Evolutionary conservation across 1,140 invertebrate genomes (phyloP), one percentile per base, ranked within the genome.

Genomic region (Fopius arisanus): DNA sequence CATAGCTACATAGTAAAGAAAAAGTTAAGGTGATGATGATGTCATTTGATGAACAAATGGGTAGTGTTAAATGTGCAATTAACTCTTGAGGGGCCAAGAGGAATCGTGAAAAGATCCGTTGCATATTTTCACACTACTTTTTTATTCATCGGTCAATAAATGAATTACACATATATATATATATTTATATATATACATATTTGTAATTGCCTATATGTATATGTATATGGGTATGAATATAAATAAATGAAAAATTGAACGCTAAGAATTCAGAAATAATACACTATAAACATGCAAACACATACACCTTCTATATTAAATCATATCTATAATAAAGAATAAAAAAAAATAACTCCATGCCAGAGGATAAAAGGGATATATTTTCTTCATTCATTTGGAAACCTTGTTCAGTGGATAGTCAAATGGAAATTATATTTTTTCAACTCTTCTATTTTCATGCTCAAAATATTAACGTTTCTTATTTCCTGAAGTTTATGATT

Each of bases 301-400:
- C 28, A 63, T 29, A 63, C n/a, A 63, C 26, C 76, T 77, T 79
- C 72, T 81, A 81, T 81, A 70, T 80, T 79, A 78, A 80, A 82
- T 78, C 79, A 81, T 82, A 80, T 81, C 78, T 81, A 81, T 78
- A 73, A 74, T 70, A 59, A 71, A 71, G 41, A 73, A 73, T 70
- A 77, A 80, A 77, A 79, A 78, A 73, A 79, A 76, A 80, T 77
- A 81, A 79, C 78, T 82, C n/a, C 75, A 80, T 80, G 77, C 74
- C 67, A 71, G 75, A 72, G 63, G 51, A 66, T 9, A 26, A 21
- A 59, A 0, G 68, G 75, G 40, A 3, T 48, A 59, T 48, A 14
- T 65, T 41, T 26, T 72, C 31, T n/a, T n/a, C n/a, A 31, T 67
- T 28, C n/a, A 12, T 62, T 37, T 10, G 21, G 16, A 23, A 19